These are phyloP conservation scores for Rattus rattus DNA, from an alignment of 2,113 vertebrate genomes.

Conservation along the genomic window DNA sequence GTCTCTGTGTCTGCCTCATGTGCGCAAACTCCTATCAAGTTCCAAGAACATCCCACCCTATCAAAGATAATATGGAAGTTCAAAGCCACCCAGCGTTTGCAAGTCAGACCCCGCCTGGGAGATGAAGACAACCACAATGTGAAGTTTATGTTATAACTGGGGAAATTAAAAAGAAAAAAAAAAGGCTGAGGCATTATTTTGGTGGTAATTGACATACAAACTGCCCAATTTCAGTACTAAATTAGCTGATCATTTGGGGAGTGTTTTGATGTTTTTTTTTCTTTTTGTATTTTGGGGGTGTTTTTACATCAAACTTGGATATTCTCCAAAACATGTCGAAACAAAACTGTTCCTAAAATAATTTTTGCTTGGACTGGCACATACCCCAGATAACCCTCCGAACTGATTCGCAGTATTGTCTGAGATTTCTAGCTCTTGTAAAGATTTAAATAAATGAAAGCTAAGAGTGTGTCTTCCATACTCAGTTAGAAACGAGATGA, in stretches of 20 bases:
- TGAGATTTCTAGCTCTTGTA: constrained; percentile 32
- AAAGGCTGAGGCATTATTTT: constrained; percentile 66
- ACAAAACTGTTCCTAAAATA: constrained; percentile 78
- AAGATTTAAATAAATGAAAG: constrained; percentile 37
- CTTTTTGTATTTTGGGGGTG: constrained; percentile 40
- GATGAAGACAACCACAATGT: not conserved
- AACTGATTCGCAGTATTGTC: constrained; percentile 28
- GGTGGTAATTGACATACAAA: constrained; percentile 74
- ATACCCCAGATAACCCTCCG: constrained; percentile 73
- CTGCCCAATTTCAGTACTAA: constrained; percentile 72
- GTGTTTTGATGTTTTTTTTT: not conserved
- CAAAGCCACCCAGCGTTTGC: not conserved
- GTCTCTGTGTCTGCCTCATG: not conserved
- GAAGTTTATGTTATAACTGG: constrained; percentile 32
- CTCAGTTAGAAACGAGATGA: constrained; percentile 31
- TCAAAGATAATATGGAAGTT: not conserved
- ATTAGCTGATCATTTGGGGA: constrained; percentile 65
- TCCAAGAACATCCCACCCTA: not conserved
- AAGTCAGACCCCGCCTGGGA: not conserved
- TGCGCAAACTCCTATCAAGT: not conserved
- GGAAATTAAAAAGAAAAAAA: constrained; percentile 46
- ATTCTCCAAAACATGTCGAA: constrained; percentile 70
- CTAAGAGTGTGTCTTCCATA: not conserved
- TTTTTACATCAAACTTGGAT: constrained; percentile 72
- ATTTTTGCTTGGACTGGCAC: constrained; percentile 67